Conservation (phyloP, 2,113 vertebrate species). For the Anhinga rufa region DNA sequence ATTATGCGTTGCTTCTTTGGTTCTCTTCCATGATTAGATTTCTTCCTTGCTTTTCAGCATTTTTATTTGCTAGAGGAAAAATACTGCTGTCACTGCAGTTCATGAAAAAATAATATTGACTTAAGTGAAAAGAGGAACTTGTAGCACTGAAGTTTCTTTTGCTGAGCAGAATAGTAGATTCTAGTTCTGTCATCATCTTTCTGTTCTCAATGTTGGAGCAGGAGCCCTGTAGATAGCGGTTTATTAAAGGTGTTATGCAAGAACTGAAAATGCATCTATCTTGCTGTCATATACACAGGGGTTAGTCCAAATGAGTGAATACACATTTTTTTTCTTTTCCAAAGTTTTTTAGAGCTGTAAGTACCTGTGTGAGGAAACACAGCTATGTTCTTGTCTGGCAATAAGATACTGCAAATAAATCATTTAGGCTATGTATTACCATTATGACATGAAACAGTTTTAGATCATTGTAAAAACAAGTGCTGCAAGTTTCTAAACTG, state of each 20-base stretch:
- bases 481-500: not conserved
- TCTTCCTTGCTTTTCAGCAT: not conserved
- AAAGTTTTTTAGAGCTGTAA: not conserved
- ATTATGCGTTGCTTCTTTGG: not conserved
- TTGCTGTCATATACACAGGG: not conserved
- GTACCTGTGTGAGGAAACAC: not conserved
- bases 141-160: not conserved
- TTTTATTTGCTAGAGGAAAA: not conserved
- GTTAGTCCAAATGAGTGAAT: not conserved
- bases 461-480: not conserved
- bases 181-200: not conserved
- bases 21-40: not conserved
- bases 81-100: not conserved
- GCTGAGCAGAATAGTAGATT: not conserved
- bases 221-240: not conserved
- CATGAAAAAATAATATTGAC: not conserved
- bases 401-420: not conserved
- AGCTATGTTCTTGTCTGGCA: not conserved
- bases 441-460: not conserved
- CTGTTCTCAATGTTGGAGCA: not conserved
- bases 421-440: not conserved
- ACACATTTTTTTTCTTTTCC: not conserved
- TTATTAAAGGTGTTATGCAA: not conserved
- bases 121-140: not conserved
- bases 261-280: not conserved